These are phyloP conservation scores for Diadema setosum DNA, from an alignment of 35 echinoderm and acorn worm species.

Conservation along the genomic window DNA sequence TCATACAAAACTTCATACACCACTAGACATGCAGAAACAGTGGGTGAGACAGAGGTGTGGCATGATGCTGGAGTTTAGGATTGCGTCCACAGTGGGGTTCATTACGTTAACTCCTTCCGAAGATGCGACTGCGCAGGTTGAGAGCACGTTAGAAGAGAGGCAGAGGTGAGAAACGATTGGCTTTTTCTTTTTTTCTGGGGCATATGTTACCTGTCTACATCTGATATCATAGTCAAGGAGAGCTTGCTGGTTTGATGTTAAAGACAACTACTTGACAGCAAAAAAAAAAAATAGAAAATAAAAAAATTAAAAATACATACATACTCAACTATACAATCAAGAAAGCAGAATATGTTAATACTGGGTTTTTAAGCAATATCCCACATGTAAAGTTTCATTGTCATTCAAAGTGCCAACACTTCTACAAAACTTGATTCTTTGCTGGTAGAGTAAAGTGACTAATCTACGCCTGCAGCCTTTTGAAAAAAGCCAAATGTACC, in stretches of 20 bases:
- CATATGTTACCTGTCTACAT: neutral
- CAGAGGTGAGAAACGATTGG: neutral
- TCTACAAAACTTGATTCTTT: no score
- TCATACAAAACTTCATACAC: no score
- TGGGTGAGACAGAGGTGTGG: neutral
- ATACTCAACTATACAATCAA: no score
- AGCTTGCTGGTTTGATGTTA: neutral
- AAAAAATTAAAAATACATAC: neutral
- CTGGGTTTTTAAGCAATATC: no score
- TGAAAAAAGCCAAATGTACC: no score
- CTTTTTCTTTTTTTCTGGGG: neutral
- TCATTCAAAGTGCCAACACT: no score
- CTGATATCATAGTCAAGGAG: no score
- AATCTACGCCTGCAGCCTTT: no score
- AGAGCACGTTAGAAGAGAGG: neutral
- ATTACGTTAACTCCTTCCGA: neutral
- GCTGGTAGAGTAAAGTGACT: no score
- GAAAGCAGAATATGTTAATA: no score
- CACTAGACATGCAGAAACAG: neutral
- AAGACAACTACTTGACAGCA: neutral
- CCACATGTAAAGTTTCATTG: no score
- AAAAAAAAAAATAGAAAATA: neutral
- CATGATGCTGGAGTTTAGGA: neutral
- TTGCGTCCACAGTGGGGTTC: conserved; percentile 8
- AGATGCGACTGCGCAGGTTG: neutral